These are phyloP conservation scores for Cathartes aura DNA, from an alignment of 2,113 vertebrate genomes.

Conservation along the genomic window DNA sequence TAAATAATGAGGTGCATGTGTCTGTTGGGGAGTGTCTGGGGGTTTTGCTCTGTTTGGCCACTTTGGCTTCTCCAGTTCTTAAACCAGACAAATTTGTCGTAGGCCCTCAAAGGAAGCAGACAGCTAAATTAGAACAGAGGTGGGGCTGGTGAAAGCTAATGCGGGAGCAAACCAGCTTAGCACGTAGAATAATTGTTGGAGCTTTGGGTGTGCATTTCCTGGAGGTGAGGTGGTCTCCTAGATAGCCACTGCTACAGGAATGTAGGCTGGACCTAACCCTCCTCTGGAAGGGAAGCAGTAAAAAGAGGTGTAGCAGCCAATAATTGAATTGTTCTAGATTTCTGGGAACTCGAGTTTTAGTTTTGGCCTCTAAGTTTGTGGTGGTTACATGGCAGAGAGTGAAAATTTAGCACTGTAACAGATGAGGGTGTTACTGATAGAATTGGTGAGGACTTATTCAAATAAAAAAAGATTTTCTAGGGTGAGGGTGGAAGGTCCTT, in stretches of 20 bases:
- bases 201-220: constrained; percentile 58
- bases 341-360: background rate
- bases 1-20: background rate
- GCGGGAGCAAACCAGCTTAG: background rate
- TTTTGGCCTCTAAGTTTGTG: background rate
- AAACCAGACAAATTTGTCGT: background rate
- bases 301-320: constrained; percentile 25
- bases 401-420: background rate
- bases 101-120: background rate
- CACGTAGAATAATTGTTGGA: constrained; percentile 25
- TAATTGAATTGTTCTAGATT: background rate
- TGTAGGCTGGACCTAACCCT: background rate
- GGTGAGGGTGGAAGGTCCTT: background rate
- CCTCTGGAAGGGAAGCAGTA: constrained; percentile 26
- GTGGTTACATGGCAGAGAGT: background rate
- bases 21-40: background rate
- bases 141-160: background rate
- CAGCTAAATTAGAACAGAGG: background rate
- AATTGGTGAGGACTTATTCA: background rate
- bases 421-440: background rate
- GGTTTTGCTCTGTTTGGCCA: background rate
- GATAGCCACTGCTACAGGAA: background rate
- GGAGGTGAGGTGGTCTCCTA: constrained; percentile 31
- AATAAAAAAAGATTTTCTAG: background rate
- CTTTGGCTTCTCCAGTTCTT: background rate